Conservation (phyloP, 2,797 vertebrate species). For the Podargus strigoides region DNA sequence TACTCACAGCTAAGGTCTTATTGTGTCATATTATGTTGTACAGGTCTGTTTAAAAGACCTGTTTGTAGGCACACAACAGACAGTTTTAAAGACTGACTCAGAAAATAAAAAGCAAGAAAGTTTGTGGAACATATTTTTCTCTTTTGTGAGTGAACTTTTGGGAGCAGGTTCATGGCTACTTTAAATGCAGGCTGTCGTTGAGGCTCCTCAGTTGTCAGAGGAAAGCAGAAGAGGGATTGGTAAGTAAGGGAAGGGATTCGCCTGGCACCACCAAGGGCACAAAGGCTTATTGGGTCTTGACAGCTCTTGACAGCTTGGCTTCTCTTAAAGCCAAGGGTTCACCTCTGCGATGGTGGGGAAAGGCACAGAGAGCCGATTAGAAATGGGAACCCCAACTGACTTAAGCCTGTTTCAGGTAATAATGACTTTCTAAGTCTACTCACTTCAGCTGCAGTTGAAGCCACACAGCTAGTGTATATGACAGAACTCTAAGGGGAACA, state of each 20-base stretch:
- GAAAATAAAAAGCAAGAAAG: background rate
- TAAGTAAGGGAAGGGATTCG: background rate
- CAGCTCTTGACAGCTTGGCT: background rate
- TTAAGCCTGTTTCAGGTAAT: background rate
- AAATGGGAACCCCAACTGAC: background rate
- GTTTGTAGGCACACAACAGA: background rate
- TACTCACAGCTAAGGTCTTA: background rate
- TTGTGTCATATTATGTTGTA: background rate
- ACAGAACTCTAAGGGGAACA: background rate
- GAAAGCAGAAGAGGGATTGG: background rate
- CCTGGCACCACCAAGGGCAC: background rate
- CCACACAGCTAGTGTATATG: background rate
- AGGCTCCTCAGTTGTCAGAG: background rate
- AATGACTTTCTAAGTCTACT: background rate
- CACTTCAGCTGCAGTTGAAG: background rate
- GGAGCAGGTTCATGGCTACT: background rate
- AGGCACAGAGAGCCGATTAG: background rate
- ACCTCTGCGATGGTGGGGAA: rapidly evolving
- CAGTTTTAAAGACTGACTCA: background rate
- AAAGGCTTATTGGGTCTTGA: background rate
- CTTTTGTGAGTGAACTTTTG: background rate
- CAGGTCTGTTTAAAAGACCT: background rate
- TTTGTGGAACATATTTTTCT: background rate
- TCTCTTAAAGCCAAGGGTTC: background rate
- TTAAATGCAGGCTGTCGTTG: background rate